Base-by-base conservation (phyloP, 2,888 invertebrate genomes). In the Drosophila borborema region DNA sequence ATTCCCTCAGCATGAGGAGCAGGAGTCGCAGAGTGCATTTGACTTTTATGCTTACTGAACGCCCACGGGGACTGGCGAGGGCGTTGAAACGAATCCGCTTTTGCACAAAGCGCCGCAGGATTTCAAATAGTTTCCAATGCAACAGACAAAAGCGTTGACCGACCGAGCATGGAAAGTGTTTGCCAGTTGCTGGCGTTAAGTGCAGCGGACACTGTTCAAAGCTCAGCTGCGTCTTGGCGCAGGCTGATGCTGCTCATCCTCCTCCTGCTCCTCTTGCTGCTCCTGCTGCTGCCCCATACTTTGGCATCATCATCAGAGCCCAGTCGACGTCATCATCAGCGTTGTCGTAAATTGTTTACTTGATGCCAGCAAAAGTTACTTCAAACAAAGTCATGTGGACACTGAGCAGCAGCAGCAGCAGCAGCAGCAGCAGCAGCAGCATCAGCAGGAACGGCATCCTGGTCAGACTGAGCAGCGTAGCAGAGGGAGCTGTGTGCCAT, bases 271-370 rank as follows among this genome's bases (percentile, higher is more conserved):
- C 34, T 16, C 23, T 45, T 2, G 31, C 9, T 34, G 38, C 36
- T n/a, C 23, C 48, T 2, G 31, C 9, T 34, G 38, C 36, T n/a
- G 16, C 41, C 49, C 16, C 34, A 10, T 18, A 5, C 36, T 14
- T 10, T 18, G 34, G 2, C 12, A 28, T 46, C 76, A 72, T 73
- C 77, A 73, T 71, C 78, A 80, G 65, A 69, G 70, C 72, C 43
- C 64, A 69, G 86, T 63, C 82, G 69, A 88, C 89, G 89, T 88
- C 86, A 89, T 90, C 86, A 88, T 86, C 86, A 81, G 77, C 74
- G 83, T 74, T 79, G 90, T 88, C 86, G 86, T 81, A 90, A 86
- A 89, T 86, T 86, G 86, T 86, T 86, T 88, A 85, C 89, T 88
- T 82, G 89, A 89, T 81, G 86, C 80, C 81, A 72, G 82, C 72